These are phyloP conservation scores for Sycophaga agraensis DNA, from an alignment of 1,140 invertebrate species.

Conservation along the genomic window DNA sequence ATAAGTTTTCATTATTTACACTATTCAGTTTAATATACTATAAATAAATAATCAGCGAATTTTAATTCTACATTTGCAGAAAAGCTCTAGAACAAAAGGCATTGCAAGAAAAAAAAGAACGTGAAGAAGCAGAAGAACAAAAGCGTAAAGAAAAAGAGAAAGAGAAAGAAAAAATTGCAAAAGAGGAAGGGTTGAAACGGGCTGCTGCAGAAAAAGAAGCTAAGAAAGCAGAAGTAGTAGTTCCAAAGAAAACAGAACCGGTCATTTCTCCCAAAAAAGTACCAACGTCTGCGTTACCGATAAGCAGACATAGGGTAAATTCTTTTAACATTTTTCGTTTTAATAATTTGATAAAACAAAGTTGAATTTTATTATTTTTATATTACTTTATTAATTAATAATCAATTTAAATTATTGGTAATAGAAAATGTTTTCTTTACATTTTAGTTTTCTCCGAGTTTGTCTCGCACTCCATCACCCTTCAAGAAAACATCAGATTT, in stretches of 20 bases:
- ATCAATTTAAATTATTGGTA: background rate
- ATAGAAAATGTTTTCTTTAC: background rate
- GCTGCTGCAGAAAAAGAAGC: conserved; percentile 44
- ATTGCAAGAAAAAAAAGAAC: conserved; percentile 30
- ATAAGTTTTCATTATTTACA: background rate
- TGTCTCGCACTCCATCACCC: conserved; percentile 77
- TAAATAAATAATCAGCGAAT: background rate
- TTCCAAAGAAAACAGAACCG: conserved; percentile 44
- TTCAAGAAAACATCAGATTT: conserved; percentile 77
- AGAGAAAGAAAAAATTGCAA: conserved; percentile 31
- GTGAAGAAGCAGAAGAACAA: conserved; percentile 27
- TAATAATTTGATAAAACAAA: background rate
- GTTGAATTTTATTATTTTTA: background rate
- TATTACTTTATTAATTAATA: background rate
- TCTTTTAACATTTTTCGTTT: background rate
- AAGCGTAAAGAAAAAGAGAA: conserved; percentile 31
- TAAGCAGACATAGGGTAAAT: conserved; percentile 51
- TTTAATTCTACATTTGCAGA: conserved; percentile 32
- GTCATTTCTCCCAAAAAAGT: conserved; percentile 54
- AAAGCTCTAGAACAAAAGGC: conserved; percentile 39
- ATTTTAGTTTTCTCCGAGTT: conserved; percentile 66
- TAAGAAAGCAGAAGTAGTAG: conserved; percentile 44
- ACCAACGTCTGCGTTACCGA: conserved; percentile 43
- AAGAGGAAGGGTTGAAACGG: conserved; percentile 45
- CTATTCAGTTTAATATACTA: background rate